Evolutionary conservation across 2,888 invertebrate species (phyloP), one percentile per base, ranked within the genome.

Genomic region (Omphaloscelis lunosa): DNA sequence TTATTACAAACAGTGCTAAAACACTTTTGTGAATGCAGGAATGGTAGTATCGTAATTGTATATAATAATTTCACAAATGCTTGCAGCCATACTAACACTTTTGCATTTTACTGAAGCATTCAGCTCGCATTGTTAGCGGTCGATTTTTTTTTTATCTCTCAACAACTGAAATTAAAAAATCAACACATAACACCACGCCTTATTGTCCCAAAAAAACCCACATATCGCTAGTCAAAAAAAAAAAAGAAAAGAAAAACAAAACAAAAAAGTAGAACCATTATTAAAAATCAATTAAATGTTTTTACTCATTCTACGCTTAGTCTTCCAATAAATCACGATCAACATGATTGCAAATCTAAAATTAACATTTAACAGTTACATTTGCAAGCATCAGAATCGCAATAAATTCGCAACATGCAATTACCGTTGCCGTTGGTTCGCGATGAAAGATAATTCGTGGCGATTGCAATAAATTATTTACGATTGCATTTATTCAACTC

Each of bases 401-500:
- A 69, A 88, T 86, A 83, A 85, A 88, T 86, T 82, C 71, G 67
- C 78, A 66, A 79, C 82, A 61, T 67, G 68, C 76, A 77, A 86
- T 76, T 77, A 87, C 75, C 61, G 69, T 72, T 41, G 70, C 75
- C 61, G 69, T 72, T 41, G 70, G 27, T 27, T 58, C 72, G 73
- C 82, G 82, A 84, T 84, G 79, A 86, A 77, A 76, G 77, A 88
- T 83, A 75, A 77, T 73, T 77, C 65, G 71, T 39, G 67, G 69
- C 27, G 74, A 78, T 87, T 78, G 75, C 68, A 51, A 81, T 83
- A 79, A 80, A 79, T 83, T 87, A 82, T 86, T 85, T 81, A 81
- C 75, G 78, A 79, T 75, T 77, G 85, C 71, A 77, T 86, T 84
- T 72, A 84, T 72, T 77, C n/a, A 73, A 73, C 51, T 72, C 58